Base-by-base conservation (phyloP, 1,140 invertebrate genomes). In the Brachionus calyciflorus region DNA sequence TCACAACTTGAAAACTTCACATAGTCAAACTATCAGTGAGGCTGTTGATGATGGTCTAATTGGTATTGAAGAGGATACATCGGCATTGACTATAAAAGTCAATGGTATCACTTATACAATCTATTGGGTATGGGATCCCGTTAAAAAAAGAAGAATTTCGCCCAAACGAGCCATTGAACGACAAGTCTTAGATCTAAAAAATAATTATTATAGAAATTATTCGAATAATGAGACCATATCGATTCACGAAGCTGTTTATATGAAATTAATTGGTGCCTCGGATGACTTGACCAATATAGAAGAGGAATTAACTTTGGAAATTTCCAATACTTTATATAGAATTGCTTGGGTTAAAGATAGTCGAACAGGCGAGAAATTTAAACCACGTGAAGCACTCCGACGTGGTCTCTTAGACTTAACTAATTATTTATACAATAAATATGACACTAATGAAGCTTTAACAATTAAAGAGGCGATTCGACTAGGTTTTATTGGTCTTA, bases 21-120 rank as follows among this genome's bases (percentile, higher is more conserved):
- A 46, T n/a, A 53, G 55, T 37, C 10, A 28, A 10, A 78, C 82
- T n/a, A 82, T 84, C 77, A 63, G 78, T 37, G 81, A 84, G 63
- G 83, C 83, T 10, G 69, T 82, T 12, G 77, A 80, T n/a, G 63
- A 78, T 48, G 44, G 76, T 37, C 24, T 63, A 0, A 55, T 77
- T 3, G 76, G 60, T 24, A 46, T 69, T 17, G 76, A 77, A 40
- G 44, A 68, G 24, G 63, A 77, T 40, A 53, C 7, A 6, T n/a
- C 17, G 7, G 41, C 60, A 9, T 37, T 77, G 28, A 68, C 49
- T 12, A 37, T 68, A 1, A 14, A 57, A 57, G 60, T 68, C 1
- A 55, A 68, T 21, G 76, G 60, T 17, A 77, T 77, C 14, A 55
- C 40, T 3, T 68, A 69, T n/a, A 69, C 41, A 7, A 77, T 68